Base-by-base conservation (phyloP, 2,113 vertebrate genomes). In the Petrocephalus zakoni region DNA sequence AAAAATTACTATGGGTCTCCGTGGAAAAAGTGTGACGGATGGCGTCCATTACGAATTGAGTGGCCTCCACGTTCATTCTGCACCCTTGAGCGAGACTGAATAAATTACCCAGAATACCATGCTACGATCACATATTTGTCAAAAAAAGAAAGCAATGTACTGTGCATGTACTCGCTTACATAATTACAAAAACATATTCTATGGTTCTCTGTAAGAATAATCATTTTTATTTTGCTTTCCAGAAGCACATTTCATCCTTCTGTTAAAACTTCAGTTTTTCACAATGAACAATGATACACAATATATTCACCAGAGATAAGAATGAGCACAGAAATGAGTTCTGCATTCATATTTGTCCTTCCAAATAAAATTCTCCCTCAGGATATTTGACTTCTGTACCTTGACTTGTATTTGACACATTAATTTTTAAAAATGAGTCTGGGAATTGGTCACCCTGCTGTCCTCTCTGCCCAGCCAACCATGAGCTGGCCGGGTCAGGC, bases 1-100 rank as follows among this genome's bases (percentile, higher is more conserved):
- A 53, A 51, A 53, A 19, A 11, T 78, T 21, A n/a, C 82, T 13
- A 25, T 22, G 46, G 46, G 42, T 84, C 82, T 84, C 82, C 5
- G 82, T 49, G 82, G 82, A 49, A 51, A 49, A 85, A 29, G 84
- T 85, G 52, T 86, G 84, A 86, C 8, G n/a, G 52, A 55, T 56
- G 52, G 49, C 21, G 84, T 55, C 46, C 49, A 85, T 85, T 84
- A 84, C 82, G 10, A 52, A 47, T 84, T 2, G 37, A 84, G 9
- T 49, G 49, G 21, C 82, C 82, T 84, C 82, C 49, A 25, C 82
- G 25, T 25, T 47, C 22, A 84, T n/a, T 52, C 46, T 84, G 47
- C 21, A 13, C 21, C 82, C 47, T 84, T 51, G 47, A 84, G 82
- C 21, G n/a, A 84, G 82, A 25, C 21, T 52, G 22, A 84, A 84